A percentile compares a stretch with the other conserved stretches of the same genome.
These are phyloP conservation scores for Nymphalis c-album DNA, from an alignment of 2,888 invertebrate species.

Conservation along the genomic window DNA sequence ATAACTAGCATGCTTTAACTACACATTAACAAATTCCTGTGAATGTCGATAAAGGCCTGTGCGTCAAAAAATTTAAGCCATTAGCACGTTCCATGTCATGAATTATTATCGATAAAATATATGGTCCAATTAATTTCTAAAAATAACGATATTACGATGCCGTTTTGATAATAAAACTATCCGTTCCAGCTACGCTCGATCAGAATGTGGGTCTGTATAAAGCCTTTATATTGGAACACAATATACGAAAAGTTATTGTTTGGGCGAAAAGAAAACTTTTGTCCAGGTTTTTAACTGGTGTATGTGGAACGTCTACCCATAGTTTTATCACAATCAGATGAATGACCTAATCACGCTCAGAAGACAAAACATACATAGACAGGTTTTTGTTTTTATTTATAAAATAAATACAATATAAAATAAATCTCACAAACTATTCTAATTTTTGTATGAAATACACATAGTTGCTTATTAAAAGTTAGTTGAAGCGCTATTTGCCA, in stretches of 20 bases:
- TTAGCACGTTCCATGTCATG: conserved; percentile 19
- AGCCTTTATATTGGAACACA: too few relatives aligned
- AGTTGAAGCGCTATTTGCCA: conserved; percentile 34
- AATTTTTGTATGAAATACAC: conserved; percentile 23
- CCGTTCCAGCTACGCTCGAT: too few relatives aligned
- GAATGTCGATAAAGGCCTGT: neutral
- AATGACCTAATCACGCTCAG: too few relatives aligned
- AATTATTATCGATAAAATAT: conserved; percentile 15
- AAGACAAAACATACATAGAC: too few relatives aligned
- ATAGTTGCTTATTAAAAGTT: conserved; percentile 38
- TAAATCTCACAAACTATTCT: conserved; percentile 4
- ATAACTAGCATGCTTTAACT: neutral
- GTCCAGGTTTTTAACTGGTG: too few relatives aligned
- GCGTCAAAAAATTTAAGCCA: conserved; percentile 20
- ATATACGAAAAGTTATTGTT: too few relatives aligned
- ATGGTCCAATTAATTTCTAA: neutral
- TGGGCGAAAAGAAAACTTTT: too few relatives aligned
- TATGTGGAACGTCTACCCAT: too few relatives aligned
- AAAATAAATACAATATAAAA: neutral
- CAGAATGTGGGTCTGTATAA: too few relatives aligned
- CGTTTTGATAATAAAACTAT: neutral
- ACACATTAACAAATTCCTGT: neutral
- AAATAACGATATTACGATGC: neutral
- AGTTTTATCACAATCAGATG: too few relatives aligned
- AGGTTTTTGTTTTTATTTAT: too few relatives aligned